phyloP scores from a whole-genome alignment of 1,140 invertebrate species.

The Panagrolaimus sp. region DNA sequence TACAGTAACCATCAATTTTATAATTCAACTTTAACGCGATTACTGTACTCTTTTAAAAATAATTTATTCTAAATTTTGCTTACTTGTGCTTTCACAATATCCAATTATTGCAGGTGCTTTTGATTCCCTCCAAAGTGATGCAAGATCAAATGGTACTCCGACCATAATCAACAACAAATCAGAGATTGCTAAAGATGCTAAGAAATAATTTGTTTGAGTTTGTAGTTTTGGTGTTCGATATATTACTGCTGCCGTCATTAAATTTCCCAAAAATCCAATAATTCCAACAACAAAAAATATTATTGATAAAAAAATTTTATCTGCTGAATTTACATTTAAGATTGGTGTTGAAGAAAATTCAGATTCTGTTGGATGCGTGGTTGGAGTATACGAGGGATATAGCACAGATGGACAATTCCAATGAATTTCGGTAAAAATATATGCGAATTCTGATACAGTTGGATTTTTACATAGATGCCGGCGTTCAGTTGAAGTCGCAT shows the following conservation, averaged over 20 bases:
- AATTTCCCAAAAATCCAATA: conserved; percentile 77
- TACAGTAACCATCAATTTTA: too few relatives aligned
- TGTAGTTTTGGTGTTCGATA: conserved; percentile 81
- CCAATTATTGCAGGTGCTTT: conserved; percentile 22
- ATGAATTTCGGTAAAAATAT: background rate
- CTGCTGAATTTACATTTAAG: background rate
- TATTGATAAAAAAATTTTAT: conserved; percentile 58
- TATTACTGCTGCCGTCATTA: conserved; percentile 84
- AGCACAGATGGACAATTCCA: background rate
- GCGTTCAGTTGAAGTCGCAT: background rate
- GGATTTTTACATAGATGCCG: background rate
- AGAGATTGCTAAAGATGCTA: conserved; percentile 82
- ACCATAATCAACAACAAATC: conserved; percentile 74
- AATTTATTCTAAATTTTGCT: too few relatives aligned
- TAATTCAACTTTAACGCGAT: too few relatives aligned
- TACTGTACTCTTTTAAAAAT: too few relatives aligned
- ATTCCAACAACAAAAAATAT: conserved; percentile 78
- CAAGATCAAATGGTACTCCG: conserved; percentile 62
- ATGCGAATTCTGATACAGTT: background rate
- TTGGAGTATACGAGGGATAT: background rate
- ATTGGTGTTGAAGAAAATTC: too few relatives aligned
- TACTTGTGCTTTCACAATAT: conserved; percentile 49
- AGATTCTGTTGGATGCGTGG: background rate
- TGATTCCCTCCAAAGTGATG: conserved; percentile 28
- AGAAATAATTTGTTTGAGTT: conserved; percentile 80